These are phyloP conservation scores for Montipora sp. DNA, from an alignment of 64 coral and sea anemone species.

Conservation along the genomic window DNA sequence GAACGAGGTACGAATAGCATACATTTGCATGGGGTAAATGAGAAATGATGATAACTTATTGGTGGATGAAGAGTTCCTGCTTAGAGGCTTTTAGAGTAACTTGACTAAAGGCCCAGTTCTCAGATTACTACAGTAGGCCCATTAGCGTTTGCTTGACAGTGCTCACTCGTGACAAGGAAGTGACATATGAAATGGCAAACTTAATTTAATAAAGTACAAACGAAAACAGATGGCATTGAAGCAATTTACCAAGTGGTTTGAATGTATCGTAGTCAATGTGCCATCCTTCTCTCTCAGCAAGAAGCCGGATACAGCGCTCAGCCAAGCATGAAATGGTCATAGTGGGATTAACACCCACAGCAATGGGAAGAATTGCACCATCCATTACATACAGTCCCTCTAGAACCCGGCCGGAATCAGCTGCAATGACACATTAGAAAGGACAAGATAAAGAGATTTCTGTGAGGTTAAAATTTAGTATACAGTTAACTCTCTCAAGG, in stretches of 20 bases:
- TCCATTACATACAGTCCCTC: constrained; percentile 71
- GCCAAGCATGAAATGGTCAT: constrained; percentile 62
- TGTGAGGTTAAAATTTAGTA: background rate
- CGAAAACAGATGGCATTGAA: background rate
- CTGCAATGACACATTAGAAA: constrained; percentile 20
- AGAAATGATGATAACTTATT: too few relatives aligned
- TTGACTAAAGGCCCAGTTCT: background rate
- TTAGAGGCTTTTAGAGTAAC: too few relatives aligned
- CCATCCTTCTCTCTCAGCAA: constrained; percentile 65
- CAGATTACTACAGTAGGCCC: background rate
- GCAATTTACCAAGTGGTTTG: constrained; percentile 45
- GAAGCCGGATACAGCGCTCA: constrained; percentile 61
- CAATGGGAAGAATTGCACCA: constrained; percentile 58
- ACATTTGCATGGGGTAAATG: too few relatives aligned
- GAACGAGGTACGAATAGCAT: too few relatives aligned
- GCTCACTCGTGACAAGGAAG: background rate
- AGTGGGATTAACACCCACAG: constrained; percentile 72
- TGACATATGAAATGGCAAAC: background rate
- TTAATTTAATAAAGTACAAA: background rate
- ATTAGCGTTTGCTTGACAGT: background rate
- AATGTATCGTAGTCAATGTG: constrained; percentile 65
- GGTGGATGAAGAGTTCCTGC: too few relatives aligned
- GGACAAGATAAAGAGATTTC: background rate
- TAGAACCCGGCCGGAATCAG: background rate
- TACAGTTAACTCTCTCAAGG: background rate